Evolutionary conservation across 2,113 vertebrate genomes (phyloP).

Genomic region (Lucifuga dentata): DNA sequence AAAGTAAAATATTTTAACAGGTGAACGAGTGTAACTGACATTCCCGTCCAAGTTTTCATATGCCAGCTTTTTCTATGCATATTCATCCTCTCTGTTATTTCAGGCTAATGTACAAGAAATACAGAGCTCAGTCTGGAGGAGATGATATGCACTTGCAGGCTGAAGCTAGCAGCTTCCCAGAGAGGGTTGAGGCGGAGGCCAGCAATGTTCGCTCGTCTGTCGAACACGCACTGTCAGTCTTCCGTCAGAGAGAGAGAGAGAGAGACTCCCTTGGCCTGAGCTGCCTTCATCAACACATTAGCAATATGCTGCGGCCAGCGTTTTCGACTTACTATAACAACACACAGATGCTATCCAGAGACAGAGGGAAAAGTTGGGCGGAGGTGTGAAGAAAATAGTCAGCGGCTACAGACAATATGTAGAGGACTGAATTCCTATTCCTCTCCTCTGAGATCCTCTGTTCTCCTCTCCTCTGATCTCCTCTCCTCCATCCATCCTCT

Average conservation of each 20-base stretch:
- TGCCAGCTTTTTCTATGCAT: conserved; percentile 49
- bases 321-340: conserved; percentile 62
- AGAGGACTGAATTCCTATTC: conserved; percentile 28
- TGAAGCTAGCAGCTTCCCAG: conserved; percentile 72
- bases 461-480: conserved; percentile 6
- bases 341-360: conserved; percentile 38
- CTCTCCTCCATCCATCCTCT: neutral
- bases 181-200: conserved; percentile 79
- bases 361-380: conserved; percentile 46
- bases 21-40: conserved; percentile 1
- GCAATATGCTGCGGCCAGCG: conserved; percentile 71
- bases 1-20: neutral
- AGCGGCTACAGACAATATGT: conserved; percentile 25
- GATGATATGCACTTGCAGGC: conserved; percentile 54
- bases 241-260: conserved; percentile 66
- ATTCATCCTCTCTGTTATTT: conserved; percentile 53
- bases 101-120: conserved; percentile 47
- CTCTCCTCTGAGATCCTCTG: neutral
- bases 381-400: conserved; percentile 53
- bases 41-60: conserved; percentile 52
- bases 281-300: conserved; percentile 80
- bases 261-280: conserved; percentile 65
- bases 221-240: conserved; percentile 75
- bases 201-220: conserved; percentile 75
- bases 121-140: conserved; percentile 42